phyloP scores from a whole-genome alignment of 2,113 vertebrate genomes.

The Oreochromis spilurus region DNA sequence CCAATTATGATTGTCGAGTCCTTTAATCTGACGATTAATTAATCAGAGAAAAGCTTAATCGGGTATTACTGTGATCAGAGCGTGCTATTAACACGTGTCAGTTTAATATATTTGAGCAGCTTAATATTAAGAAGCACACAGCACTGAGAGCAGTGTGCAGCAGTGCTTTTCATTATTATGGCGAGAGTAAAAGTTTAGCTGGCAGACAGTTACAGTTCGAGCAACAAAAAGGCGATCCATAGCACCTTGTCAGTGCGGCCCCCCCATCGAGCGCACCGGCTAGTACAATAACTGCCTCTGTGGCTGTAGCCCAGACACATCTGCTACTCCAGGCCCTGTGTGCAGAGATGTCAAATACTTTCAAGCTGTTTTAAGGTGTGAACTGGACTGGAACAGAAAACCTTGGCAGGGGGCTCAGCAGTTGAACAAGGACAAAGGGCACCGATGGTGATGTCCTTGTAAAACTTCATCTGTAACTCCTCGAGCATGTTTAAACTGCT shows the following conservation, averaged over 20 bases:
- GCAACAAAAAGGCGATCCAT: constrained; percentile 31
- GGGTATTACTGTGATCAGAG: constrained; percentile 18
- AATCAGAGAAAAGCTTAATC: constrained; percentile 31
- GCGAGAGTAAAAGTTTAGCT: background rate
- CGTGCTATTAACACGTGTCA: background rate
- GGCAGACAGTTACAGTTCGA: constrained; percentile 21
- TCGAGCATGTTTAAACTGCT: constrained; percentile 14
- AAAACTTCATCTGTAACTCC: constrained; percentile 43
- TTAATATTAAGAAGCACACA: background rate
- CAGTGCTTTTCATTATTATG: background rate
- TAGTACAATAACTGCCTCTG: constrained; percentile 65
- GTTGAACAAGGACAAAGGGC: constrained; percentile 55
- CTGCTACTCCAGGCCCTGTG: constrained; percentile 59
- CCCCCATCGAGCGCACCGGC: constrained; percentile 16
- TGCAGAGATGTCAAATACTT: constrained; percentile 75
- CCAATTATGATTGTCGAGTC: constrained; percentile 25
- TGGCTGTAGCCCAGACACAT: constrained; percentile 58
- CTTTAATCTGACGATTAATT: constrained; percentile 40
- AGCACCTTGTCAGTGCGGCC: constrained; percentile 34
- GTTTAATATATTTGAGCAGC: constrained; percentile 7
- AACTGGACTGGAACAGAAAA: constrained; percentile 71
- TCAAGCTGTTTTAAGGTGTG: constrained; percentile 70
- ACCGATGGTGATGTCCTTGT: constrained; percentile 23
- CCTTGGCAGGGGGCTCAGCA: constrained; percentile 51
- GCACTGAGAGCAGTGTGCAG: background rate